Base-by-base conservation (phyloP, 2,888 invertebrate genomes). In the Nezara viridula region DNA sequence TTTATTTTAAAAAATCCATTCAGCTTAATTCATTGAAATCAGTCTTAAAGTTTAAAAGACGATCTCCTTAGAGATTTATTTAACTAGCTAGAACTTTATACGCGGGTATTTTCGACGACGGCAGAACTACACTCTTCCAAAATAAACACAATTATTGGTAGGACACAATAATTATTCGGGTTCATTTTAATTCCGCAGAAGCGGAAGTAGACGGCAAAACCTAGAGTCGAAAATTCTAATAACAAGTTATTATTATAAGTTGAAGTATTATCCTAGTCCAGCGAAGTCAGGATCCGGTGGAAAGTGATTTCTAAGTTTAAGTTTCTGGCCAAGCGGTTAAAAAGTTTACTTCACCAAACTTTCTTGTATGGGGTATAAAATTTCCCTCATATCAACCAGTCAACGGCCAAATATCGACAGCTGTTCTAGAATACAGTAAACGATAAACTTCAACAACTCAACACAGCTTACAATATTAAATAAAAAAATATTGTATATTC, bases 361-460 rank as follows among this genome's bases (percentile, higher is more conserved):
- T 37, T 73, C 66, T 37, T 37, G 32, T 73, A 19, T 7, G 66
- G 66, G 37, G 66, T 73, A 73, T 73, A 37, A 32, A 73, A 37
- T 73, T 73, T 21, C 66, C 66, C 66, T 73, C 21, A 37, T 37
- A 73, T 73, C 66, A 73, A 73, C 32, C 66, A 73, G 32, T 73
- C 32, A 37, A 37, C 66, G 21, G 6, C 27, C 60, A n/a, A 27
- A 60, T 60, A 60, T 27, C 60, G 60, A 60, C 27, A 73, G 19
- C 66, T 37, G 6, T 21, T 73, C 9, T 7, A 37, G n/a, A 37
- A 73, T 2, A 73, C 37, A 73, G 60, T 60, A 60, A 27, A 27
- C 27, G 16, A 73, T 37, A 73, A 73, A 37, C 66, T 73, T 37
- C 37, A 37, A 73, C 32, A 73, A 37, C 37, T 19, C 37, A 21